Conservation (phyloP, 2,888 invertebrate species). For the Macrosiphum euphorbiae region DNA sequence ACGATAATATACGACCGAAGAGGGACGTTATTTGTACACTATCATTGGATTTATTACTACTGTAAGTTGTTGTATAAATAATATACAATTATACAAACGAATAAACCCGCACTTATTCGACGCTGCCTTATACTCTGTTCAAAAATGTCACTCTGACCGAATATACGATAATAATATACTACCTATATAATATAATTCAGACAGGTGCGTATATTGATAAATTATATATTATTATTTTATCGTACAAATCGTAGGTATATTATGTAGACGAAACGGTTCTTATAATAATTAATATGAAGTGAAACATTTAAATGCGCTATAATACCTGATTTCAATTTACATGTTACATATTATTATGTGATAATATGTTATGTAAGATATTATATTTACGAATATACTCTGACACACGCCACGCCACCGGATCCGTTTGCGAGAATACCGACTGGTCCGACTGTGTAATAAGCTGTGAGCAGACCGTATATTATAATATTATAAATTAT, state of each 20-base stretch:
- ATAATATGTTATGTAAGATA: background rate
- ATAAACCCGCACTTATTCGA: background rate
- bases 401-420: background rate
- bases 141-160: background rate
- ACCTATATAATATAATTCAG: background rate
- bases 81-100: background rate
- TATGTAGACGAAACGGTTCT: background rate
- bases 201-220: background rate
- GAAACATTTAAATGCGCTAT: background rate
- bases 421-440: slow-evolving; percentile 27
- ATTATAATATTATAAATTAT: background rate
- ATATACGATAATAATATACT: background rate
- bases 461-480: background rate
- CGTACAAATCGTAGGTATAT: background rate
- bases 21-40: background rate
- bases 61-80: background rate
- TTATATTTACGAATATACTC: slow-evolving; percentile 4
- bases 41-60: background rate
- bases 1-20: background rate
- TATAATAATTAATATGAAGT: background rate
- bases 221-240: background rate
- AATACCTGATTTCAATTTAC: background rate
- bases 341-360: background rate
- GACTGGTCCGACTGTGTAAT: background rate
- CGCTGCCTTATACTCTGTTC: background rate